phyloP scores from a whole-genome alignment of 1,140 invertebrate species.

The Hydropsyche tenuis region DNA sequence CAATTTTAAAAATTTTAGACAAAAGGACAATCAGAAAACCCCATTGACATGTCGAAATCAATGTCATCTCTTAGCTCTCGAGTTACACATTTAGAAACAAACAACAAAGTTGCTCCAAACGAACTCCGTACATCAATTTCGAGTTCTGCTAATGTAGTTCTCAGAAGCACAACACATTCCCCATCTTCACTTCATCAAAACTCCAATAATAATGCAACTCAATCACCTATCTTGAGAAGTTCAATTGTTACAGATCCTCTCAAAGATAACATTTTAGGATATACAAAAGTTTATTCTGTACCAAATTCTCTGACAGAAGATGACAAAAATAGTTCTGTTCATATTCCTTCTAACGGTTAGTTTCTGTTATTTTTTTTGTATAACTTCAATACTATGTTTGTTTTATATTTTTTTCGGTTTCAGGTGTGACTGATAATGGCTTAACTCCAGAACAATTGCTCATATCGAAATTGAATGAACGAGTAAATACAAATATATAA shows the following conservation, averaged over 20 bases:
- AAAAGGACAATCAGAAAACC: constrained; percentile 46
- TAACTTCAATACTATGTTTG: constrained; percentile 29
- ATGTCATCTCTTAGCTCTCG: constrained; percentile 47
- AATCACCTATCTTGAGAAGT: constrained; percentile 27
- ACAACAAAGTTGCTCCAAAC: constrained; percentile 49
- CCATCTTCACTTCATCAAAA: constrained; percentile 33
- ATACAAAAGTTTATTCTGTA: neutral
- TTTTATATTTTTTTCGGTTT: constrained; percentile 32
- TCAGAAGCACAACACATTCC: constrained; percentile 48
- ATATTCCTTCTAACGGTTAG: neutral
- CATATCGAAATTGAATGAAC: constrained; percentile 49
- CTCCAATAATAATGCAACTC: constrained; percentile 3
- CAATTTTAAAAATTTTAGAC: constrained; percentile 12
- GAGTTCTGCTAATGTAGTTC: constrained; percentile 42
- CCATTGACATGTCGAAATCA: constrained; percentile 52
- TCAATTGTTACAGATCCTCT: neutral
- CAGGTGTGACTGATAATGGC: constrained; percentile 40
- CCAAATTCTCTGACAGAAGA: neutral
- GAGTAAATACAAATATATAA: too few relatives aligned
- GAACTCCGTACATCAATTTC: constrained; percentile 47
- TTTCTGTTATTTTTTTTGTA: constrained; percentile 7
- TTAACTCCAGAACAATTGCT: constrained; percentile 45
- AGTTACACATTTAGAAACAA: constrained; percentile 50
- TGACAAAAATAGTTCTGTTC: neutral
- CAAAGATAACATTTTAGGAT: neutral